Conservation (phyloP, 2,888 invertebrate genomes). For the Thalpophila matura region DNA sequence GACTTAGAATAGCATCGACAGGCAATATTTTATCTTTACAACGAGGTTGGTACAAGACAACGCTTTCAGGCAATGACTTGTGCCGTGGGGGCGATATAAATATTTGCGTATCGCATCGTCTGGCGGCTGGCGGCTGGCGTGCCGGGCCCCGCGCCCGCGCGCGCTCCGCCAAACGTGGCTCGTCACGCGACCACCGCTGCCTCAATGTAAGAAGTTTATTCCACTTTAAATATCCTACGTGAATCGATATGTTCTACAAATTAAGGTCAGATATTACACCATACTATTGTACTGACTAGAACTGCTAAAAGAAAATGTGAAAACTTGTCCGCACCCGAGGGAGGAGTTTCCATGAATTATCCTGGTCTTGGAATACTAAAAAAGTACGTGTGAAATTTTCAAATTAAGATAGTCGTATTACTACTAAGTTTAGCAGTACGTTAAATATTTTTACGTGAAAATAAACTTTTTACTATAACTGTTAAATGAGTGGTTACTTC, state of each 20-base stretch:
- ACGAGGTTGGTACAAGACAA: conserved; percentile 82
- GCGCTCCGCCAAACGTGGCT: conserved; percentile 69
- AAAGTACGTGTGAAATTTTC: conserved; percentile 18
- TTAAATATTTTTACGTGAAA: conserved; percentile 2
- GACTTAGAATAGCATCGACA: conserved; percentile 82
- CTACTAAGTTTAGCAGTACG: no score
- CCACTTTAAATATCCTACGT: conserved; percentile 78
- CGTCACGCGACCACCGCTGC: conserved; percentile 80
- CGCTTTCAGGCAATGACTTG: conserved; percentile 88
- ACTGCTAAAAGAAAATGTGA: conserved; percentile 32
- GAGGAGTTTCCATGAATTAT: conserved; percentile 22
- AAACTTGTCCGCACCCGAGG: conserved; percentile 21
- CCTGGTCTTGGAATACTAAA: conserved; percentile 16
- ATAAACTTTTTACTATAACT: conserved; percentile 19
- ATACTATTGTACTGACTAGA: conserved; percentile 19
- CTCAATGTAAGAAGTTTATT: conserved; percentile 81
- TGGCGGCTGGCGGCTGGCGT: conserved; percentile 65
- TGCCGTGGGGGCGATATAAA: conserved; percentile 79
- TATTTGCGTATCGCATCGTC: conserved; percentile 84
- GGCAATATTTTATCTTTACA: conserved; percentile 83
- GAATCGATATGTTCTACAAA: conserved; percentile 77
- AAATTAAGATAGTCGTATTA: conserved; percentile 6
- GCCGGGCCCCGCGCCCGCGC: conserved; percentile 59
- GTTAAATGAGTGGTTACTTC: neutral
- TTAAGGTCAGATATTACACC: conserved; percentile 62